These are phyloP conservation scores for Sarotherodon lohbergeri DNA, from an alignment of 2,113 vertebrate species.

Conservation along the genomic window DNA sequence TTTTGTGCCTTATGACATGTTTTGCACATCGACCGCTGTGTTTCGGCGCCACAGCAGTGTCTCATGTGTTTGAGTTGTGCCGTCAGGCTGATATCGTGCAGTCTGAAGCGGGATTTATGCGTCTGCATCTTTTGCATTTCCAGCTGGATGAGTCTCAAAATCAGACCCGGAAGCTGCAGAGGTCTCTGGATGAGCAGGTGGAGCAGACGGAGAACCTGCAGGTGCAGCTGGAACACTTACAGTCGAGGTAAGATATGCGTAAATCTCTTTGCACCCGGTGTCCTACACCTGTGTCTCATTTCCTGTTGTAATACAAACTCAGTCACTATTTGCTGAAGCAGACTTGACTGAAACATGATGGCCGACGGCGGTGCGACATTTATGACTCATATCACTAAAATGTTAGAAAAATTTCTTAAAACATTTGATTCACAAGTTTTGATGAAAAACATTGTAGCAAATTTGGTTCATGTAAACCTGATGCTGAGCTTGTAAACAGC, in stretches of 20 bases:
- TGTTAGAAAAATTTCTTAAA: not conserved
- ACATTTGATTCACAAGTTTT: not conserved
- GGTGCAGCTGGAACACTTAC: slow-evolving; percentile 87
- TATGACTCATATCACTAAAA: not conserved
- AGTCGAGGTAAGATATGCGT: slow-evolving; percentile 76
- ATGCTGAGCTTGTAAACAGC: not conserved
- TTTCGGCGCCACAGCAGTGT: not conserved
- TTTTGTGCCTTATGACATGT: not conserved
- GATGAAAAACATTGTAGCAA: not conserved
- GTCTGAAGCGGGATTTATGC: not conserved
- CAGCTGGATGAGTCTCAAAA: slow-evolving; percentile 78
- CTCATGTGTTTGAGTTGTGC: not conserved
- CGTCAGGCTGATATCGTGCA: not conserved
- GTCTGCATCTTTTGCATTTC: not conserved
- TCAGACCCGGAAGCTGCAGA: slow-evolving; percentile 84
- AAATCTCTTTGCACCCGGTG: not conserved
- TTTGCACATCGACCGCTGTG: not conserved
- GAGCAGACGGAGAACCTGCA: slow-evolving; percentile 87
- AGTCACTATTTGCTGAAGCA: not conserved
- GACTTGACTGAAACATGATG: not conserved
- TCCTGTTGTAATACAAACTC: not conserved
- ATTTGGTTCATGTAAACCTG: accelerated
- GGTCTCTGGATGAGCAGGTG: slow-evolving; percentile 88
- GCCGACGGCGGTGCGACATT: accelerated
- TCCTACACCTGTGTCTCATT: not conserved